Percentiles rank a stretch among this genome's conserved stretches.
Conservation (phyloP, 2,797 vertebrate genomes). For the Coccyzus lansbergi region DNA sequence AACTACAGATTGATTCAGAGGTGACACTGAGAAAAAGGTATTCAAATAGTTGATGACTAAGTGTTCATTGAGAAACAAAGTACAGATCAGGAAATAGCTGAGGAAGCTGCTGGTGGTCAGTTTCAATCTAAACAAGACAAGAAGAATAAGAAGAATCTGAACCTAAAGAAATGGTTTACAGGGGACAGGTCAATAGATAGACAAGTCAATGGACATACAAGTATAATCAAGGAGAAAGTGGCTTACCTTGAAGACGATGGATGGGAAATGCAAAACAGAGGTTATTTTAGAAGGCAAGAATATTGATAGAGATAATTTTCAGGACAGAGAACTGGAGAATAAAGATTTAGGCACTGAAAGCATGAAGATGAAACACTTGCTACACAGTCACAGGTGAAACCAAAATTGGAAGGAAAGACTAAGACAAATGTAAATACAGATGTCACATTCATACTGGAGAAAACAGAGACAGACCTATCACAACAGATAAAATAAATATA, state of each 20-base stretch:
- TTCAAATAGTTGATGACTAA: constrained; percentile 40
- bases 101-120: constrained; percentile 33
- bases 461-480: background rate
- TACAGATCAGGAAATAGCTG: background rate
- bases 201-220: background rate
- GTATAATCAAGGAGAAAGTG: constrained; percentile 12
- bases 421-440: background rate
- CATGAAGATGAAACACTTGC: background rate
- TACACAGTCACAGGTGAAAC: background rate
- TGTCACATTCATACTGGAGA: background rate
- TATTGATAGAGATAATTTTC: background rate
- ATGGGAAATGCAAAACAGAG: background rate
- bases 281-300: background rate
- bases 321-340: background rate
- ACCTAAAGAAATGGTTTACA: background rate
- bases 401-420: background rate
- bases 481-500: background rate
- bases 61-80: constrained; percentile 14
- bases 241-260: background rate
- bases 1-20: constrained; percentile 31
- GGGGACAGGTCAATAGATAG: background rate
- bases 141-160: background rate
- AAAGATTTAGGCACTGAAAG: background rate
- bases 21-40: constrained; percentile 14
- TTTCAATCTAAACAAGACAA: constrained; percentile 16